Conservation (phyloP, 2,797 vertebrate species). For the Xenops minutus region DNA sequence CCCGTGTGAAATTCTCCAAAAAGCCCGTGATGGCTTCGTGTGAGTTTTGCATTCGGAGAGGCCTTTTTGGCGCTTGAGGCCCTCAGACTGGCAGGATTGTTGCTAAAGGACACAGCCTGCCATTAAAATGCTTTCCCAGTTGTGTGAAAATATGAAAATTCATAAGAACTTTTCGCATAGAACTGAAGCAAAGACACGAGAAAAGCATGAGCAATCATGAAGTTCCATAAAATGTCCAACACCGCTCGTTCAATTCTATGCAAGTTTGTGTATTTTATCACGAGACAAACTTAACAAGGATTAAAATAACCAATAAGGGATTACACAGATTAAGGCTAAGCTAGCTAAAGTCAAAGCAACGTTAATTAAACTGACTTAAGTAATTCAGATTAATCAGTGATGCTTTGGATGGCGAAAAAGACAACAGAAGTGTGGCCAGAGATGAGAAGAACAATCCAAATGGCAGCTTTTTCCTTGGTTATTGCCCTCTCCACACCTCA, state of each 20-base stretch:
- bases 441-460: background rate
- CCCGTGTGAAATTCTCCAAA: background rate
- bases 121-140: background rate
- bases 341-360: constrained; percentile 33
- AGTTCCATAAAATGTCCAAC: background rate
- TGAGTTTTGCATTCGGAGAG: background rate
- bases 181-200: background rate
- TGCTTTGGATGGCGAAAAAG: background rate
- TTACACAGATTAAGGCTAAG: constrained; percentile 28
- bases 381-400: constrained; percentile 4
- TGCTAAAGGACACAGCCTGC: background rate
- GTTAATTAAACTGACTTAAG: constrained; percentile 24
- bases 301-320: background rate
- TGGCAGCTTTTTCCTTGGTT: background rate
- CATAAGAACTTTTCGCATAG: background rate
- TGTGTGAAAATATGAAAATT: background rate
- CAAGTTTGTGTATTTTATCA: background rate
- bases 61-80: background rate
- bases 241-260: background rate
- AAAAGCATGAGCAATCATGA: background rate
- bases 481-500: background rate
- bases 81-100: background rate
- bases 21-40: rapidly evolving
- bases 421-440: background rate
- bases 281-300: background rate